Evolutionary conservation across 1,140 invertebrate species (phyloP).

Genomic region (Drosophila repleta): DNA sequence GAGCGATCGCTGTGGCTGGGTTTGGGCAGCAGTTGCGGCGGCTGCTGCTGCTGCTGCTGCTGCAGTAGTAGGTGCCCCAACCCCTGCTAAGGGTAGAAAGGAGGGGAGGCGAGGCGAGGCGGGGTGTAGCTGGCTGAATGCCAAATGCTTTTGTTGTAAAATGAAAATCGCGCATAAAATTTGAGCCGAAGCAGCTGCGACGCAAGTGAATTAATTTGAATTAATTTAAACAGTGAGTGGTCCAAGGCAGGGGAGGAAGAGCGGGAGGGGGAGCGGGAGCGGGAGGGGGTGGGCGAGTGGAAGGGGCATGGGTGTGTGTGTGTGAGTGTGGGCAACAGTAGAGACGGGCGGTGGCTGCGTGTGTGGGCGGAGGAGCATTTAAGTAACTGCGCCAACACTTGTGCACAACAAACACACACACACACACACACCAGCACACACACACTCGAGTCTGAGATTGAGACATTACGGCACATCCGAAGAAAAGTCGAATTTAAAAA

Average conservation of each 20-base stretch:
- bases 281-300: not conserved
- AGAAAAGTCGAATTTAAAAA: constrained; percentile 62
- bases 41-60: constrained; percentile 8
- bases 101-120: too few species aligned
- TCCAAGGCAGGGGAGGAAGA: constrained; percentile 2
- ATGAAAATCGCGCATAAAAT: constrained; percentile 78
- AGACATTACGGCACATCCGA: constrained; percentile 62
- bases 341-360: not conserved
- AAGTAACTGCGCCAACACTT: constrained; percentile 72
- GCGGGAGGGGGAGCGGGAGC: not conserved
- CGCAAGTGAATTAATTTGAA: constrained; percentile 81
- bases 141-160: constrained; percentile 75
- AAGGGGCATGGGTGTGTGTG: too few species aligned
- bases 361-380: constrained; percentile 38
- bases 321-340: not conserved
- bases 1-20: not conserved
- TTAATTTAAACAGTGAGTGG: constrained; percentile 69
- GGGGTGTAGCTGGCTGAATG: not conserved
- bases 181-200: constrained; percentile 80
- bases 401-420: constrained; percentile 39
- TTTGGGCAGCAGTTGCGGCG: not conserved
- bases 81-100: not conserved
- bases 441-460: constrained; percentile 41
- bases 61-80: constrained; percentile 13
- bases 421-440: constrained; percentile 22